Conservation (phyloP, 2,113 vertebrate genomes). For the Mohoua ochrocephala region DNA sequence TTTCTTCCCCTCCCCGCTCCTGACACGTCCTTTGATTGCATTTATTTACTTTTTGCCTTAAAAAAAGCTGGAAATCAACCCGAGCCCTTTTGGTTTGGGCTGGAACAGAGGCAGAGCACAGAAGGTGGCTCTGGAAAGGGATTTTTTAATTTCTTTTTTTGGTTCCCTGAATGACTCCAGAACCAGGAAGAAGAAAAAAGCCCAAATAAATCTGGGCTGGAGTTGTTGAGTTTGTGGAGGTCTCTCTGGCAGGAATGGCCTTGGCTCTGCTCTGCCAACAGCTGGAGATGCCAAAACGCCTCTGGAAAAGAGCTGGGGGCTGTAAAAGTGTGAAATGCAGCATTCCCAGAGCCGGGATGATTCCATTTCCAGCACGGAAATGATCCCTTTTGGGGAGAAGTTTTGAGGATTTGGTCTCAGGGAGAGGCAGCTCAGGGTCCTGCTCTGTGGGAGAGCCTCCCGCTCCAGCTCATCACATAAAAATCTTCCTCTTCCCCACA, state of each 20-base stretch:
- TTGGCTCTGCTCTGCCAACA: background rate
- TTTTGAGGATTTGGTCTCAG: background rate
- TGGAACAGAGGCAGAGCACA: background rate
- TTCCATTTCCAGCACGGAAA: background rate
- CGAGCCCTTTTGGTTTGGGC: background rate
- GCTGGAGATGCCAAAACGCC: background rate
- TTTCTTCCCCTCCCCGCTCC: background rate
- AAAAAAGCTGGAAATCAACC: constrained; percentile 36
- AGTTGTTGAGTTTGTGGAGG: background rate
- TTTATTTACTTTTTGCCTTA: background rate
- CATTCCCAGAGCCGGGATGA: background rate
- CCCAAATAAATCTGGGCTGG: background rate
- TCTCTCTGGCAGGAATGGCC: background rate
- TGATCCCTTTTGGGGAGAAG: background rate
- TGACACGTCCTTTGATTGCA: background rate
- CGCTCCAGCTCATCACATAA: fast-evolving
- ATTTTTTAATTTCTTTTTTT: background rate
- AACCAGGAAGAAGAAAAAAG: background rate
- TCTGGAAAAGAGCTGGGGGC: background rate
- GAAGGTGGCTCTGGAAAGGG: background rate
- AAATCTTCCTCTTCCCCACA: background rate
- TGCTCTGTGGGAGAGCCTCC: background rate
- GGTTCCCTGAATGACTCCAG: background rate
- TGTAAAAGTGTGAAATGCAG: background rate
- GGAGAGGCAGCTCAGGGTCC: background rate